Conservation (phyloP, 2,113 vertebrate genomes). For the Arvicanthis niloticus region DNA sequence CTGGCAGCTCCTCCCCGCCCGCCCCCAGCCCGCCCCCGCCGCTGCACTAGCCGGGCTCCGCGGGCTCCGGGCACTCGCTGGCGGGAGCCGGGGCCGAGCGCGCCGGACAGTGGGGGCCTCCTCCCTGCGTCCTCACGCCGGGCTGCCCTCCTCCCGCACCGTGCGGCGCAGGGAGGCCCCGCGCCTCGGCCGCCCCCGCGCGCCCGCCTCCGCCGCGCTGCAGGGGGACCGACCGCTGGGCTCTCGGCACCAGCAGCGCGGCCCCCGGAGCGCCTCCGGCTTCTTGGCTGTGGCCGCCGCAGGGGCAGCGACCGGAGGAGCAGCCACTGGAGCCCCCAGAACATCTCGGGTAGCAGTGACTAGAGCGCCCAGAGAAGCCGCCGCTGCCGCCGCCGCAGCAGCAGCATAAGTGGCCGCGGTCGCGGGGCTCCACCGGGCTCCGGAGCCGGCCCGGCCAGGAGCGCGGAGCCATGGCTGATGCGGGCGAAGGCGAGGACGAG, state of each 20-base stretch:
- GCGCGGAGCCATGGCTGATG: constrained; percentile 91
- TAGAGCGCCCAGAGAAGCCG: neutral
- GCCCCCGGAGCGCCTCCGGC: neutral
- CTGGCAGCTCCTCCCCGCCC: constrained; percentile 82
- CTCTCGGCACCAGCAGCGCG: constrained; percentile 27
- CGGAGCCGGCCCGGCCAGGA: constrained; percentile 39
- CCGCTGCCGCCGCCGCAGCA: neutral
- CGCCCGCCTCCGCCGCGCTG: constrained; percentile 22
- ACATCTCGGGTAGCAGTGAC: neutral
- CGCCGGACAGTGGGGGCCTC: constrained; percentile 52
- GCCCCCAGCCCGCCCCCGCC: constrained; percentile 77
- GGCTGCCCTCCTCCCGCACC: constrained; percentile 63
- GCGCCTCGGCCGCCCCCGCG: constrained; percentile 47
- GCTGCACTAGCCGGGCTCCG: constrained; percentile 69
- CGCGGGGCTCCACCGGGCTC: constrained; percentile 59
- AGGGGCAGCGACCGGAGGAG: neutral
- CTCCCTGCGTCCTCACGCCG: constrained; percentile 61
- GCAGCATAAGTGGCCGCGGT: constrained; percentile 24
- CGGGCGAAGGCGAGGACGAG: constrained; percentile 94
- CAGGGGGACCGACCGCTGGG: constrained; percentile 47
- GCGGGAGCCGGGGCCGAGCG: constrained; percentile 59
- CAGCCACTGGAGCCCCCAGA: neutral
- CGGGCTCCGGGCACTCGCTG: constrained; percentile 47
- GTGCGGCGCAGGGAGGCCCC: constrained; percentile 59
- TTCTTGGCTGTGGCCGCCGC: neutral